These are phyloP conservation scores for Zootoca vivipara DNA, from an alignment of 2,113 vertebrate genomes.

Conservation along the genomic window DNA sequence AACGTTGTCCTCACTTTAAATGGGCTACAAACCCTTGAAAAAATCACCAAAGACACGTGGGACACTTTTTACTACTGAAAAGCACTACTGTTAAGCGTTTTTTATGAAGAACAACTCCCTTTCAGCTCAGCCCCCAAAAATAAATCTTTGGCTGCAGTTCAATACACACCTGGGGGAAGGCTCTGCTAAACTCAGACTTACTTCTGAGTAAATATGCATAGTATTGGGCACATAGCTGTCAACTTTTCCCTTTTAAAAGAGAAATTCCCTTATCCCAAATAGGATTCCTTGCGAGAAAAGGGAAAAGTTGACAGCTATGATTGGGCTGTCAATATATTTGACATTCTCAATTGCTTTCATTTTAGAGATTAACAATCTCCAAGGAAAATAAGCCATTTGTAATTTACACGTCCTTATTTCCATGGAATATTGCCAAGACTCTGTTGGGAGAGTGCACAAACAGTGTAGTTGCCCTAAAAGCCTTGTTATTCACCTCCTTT, in stretches of 20 bases:
- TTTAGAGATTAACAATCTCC: background rate
- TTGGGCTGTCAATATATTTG: background rate
- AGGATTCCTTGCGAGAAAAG: too few species aligned
- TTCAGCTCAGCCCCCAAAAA: background rate
- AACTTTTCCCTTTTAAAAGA: too few species aligned
- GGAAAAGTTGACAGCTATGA: too few species aligned
- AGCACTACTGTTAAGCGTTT: background rate
- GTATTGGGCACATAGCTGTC: too few species aligned
- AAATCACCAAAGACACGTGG: background rate
- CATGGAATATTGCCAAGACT: background rate
- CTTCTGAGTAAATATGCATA: background rate
- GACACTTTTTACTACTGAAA: background rate
- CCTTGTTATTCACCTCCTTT: conserved; percentile 12
- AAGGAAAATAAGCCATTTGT: conserved; percentile 11
- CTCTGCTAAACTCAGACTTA: background rate
- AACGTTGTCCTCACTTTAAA: background rate
- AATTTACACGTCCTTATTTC: conserved; percentile 10
- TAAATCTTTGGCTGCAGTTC: background rate
- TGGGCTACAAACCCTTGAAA: background rate
- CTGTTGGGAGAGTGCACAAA: conserved; percentile 4
- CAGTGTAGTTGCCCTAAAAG: conserved; percentile 35
- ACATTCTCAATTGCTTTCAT: background rate
- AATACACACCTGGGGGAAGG: background rate
- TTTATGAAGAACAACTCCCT: background rate
- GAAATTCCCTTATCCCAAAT: too few species aligned